phyloP scores from a whole-genome alignment of 2,113 vertebrate genomes.

The Plecturocebus donacophilus region DNA sequence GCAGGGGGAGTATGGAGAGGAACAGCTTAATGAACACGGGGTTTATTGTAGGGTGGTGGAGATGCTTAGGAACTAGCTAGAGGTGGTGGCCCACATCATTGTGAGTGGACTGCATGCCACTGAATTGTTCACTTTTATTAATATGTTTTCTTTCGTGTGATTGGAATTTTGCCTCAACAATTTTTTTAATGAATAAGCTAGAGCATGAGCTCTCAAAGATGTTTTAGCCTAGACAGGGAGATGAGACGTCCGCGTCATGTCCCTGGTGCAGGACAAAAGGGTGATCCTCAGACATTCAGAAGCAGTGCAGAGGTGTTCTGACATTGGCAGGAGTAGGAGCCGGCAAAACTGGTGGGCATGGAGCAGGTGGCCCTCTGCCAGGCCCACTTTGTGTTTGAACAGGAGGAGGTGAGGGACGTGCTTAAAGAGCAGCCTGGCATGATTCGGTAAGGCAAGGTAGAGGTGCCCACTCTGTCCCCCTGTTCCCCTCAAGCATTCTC shows the following conservation, averaged over 20 bases:
- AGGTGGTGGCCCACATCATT: rapidly evolving
- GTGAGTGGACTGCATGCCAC: rapidly evolving
- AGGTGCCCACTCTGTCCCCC: rapidly evolving
- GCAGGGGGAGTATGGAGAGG: rapidly evolving
- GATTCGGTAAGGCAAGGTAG: neutral
- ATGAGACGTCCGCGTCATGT: rapidly evolving
- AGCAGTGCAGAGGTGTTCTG: rapidly evolving
- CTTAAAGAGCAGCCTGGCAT: neutral
- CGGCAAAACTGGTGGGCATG: rapidly evolving
- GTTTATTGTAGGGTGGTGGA: rapidly evolving
- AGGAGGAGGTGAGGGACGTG: rapidly evolving
- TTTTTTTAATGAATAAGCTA: neutral
- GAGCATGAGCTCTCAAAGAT: rapidly evolving
- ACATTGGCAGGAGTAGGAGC: rapidly evolving
- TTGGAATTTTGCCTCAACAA: neutral
- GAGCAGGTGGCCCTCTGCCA: neutral
- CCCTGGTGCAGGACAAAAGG: rapidly evolving
- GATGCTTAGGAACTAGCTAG: rapidly evolving
- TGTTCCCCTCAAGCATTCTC: too few relatives aligned
- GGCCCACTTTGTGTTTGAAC: too few relatives aligned
- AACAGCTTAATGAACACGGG: rapidly evolving
- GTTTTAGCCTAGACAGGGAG: rapidly evolving
- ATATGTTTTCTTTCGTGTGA: neutral
- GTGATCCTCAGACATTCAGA: rapidly evolving
- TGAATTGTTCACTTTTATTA: rapidly evolving